Percentiles rank a stretch among this genome's conserved stretches.
Conservation (phyloP, 2,113 vertebrate genomes). For the Daboia siamensis region DNA sequence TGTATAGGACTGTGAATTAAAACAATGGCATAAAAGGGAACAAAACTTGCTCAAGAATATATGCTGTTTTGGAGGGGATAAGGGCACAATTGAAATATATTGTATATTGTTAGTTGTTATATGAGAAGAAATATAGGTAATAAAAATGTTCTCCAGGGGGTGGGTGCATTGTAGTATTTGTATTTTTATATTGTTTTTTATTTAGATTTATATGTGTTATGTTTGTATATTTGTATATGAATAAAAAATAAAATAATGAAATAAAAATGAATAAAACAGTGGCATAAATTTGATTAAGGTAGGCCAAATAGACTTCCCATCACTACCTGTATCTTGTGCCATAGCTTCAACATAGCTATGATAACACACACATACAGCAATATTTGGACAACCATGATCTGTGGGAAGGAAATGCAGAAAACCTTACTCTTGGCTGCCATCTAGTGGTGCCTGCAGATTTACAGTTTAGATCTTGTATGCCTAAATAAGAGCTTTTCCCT, state of each 20-base stretch:
- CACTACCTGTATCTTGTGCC: not conserved
- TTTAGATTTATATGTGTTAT: too few species aligned
- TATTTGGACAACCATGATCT: not conserved
- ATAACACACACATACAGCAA: not conserved
- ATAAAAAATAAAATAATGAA: too few species aligned
- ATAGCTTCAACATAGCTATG: not conserved
- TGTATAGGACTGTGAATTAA: not conserved
- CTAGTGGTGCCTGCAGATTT: not conserved
- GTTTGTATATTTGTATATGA: too few species aligned
- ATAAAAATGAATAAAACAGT: not conserved
- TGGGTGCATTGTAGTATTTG: too few species aligned
- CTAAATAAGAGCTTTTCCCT: not conserved
- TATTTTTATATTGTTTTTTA: too few species aligned
- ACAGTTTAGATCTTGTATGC: not conserved
- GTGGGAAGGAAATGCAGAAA: not conserved
- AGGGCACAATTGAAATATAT: too few species aligned
- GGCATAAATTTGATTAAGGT: not conserved
- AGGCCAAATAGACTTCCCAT: not conserved
- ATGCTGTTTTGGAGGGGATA: too few species aligned
- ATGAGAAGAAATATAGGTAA: too few species aligned
- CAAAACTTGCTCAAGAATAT: too few species aligned
- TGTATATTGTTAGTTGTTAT: too few species aligned
- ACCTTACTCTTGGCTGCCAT: not conserved
- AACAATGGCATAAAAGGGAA: not conserved
- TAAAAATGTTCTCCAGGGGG: too few species aligned